Percentiles rank a stretch among this genome's conserved stretches.
Evolutionary conservation across 2,888 invertebrate species (phyloP).

Genomic region (Amblyjoppa fuscipennis): DNA sequence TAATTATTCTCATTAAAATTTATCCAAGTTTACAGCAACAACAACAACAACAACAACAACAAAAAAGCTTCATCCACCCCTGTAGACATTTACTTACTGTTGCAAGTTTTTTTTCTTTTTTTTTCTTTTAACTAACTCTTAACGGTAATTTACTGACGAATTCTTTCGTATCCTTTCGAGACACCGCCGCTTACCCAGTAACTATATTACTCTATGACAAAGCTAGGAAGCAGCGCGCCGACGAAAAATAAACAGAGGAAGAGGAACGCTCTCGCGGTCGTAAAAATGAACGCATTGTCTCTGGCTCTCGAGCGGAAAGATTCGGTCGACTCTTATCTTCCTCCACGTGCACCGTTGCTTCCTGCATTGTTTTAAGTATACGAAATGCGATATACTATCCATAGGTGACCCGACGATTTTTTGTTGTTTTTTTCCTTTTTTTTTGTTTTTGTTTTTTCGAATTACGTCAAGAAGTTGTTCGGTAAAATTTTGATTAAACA

Average conservation of each 20-base stretch:
- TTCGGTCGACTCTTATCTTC: slow-evolving; percentile 69
- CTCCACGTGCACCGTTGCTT: slow-evolving; percentile 17
- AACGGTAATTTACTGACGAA: not conserved
- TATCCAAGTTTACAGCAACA: too few species aligned
- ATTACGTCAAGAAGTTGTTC: not conserved
- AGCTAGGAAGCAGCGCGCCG: slow-evolving; percentile 30
- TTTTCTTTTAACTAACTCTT: too few species aligned
- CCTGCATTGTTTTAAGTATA: slow-evolving; percentile 40
- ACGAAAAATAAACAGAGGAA: slow-evolving; percentile 58
- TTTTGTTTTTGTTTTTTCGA: not conserved
- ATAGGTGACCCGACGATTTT: not conserved
- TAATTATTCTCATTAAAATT: too few species aligned
- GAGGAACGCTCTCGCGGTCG: slow-evolving; percentile 71
- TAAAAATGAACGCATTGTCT: slow-evolving; percentile 77
- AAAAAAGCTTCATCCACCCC: too few species aligned
- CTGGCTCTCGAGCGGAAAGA: slow-evolving; percentile 76
- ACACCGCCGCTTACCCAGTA: not conserved
- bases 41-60: too few species aligned
- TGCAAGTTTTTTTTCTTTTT: too few species aligned
- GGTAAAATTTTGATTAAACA: too few species aligned
- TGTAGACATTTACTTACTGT: too few species aligned
- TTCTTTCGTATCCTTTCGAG: slow-evolving; percentile 2
- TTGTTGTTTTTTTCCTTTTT: not conserved
- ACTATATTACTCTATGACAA: slow-evolving; percentile 5
- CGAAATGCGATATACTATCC: not conserved